A percentile compares a stretch with the other conserved stretches of the same genome.
These are phyloP conservation scores for Crotophaga sulcirostris DNA, from an alignment of 2,113 vertebrate species.

Conservation along the genomic window DNA sequence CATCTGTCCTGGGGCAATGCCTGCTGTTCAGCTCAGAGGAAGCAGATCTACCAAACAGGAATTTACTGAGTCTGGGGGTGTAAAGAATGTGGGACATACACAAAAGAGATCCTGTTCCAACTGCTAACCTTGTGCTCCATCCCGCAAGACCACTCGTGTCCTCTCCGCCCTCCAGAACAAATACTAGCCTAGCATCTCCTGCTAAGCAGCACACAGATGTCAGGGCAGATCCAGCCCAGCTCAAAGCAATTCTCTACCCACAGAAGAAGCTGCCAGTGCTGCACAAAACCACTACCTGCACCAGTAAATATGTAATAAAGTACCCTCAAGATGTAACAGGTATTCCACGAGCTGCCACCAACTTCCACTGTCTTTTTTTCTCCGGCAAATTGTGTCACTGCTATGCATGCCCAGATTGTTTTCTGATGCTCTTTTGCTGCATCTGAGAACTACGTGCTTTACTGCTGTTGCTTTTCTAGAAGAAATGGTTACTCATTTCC, in stretches of 20 bases:
- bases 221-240: background rate
- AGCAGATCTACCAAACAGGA: background rate
- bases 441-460: background rate
- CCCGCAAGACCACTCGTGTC: background rate
- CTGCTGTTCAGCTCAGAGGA: background rate
- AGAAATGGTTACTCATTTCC: conserved; percentile 44
- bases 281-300: background rate
- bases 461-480: background rate
- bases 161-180: background rate
- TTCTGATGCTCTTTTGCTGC: background rate
- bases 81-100: rapidly evolving
- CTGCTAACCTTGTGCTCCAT: background rate
- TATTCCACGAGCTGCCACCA: background rate
- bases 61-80: background rate
- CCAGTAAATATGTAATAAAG: background rate
- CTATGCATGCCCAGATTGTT: background rate
- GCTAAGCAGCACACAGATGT: background rate
- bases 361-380: background rate
- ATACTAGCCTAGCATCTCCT: background rate
- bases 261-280: background rate
- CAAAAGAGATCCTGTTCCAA: background rate
- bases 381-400: background rate
- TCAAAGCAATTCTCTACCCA: background rate
- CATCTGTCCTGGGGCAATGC: background rate
- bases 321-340: background rate